phyloP scores from a whole-genome alignment of 2,888 invertebrate genomes.

The Lycophotia porphyrea region DNA sequence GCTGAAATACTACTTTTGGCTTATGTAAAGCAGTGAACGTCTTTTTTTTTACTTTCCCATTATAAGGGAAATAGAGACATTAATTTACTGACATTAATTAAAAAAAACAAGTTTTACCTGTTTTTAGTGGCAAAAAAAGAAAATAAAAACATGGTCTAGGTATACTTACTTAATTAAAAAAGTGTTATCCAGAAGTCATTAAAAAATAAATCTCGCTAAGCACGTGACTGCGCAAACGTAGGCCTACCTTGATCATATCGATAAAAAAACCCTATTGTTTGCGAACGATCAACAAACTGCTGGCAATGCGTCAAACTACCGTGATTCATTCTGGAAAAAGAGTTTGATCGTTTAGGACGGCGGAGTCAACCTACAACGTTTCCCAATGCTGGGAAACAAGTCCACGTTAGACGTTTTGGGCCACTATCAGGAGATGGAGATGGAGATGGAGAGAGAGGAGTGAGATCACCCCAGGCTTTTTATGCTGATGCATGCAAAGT shows the following conservation, averaged over 20 bases:
- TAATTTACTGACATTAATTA: background rate
- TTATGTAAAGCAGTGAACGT: no score
- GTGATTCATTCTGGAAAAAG: background rate
- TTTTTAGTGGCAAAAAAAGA: background rate
- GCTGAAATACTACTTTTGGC: no score
- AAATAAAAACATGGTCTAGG: background rate
- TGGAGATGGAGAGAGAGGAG: no score
- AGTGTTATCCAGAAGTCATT: constrained; percentile 7
- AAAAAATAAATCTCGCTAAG: background rate
- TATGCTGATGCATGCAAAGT: background rate
- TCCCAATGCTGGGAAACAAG: background rate
- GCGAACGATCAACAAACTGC: background rate
- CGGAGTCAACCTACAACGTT: background rate
- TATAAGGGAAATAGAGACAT: background rate
- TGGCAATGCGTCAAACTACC: background rate
- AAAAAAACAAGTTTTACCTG: background rate
- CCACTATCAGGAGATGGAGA: no score
- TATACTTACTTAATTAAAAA: background rate
- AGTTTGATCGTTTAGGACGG: background rate
- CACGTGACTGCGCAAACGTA: background rate
- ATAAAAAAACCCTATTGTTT: constrained; percentile 29
- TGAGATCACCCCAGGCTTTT: background rate
- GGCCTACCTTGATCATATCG: background rate
- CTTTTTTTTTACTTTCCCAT: no score
- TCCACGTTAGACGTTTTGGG: background rate